phyloP scores from a whole-genome alignment of 2,888 invertebrate species.

The Amorpha juglandis region DNA sequence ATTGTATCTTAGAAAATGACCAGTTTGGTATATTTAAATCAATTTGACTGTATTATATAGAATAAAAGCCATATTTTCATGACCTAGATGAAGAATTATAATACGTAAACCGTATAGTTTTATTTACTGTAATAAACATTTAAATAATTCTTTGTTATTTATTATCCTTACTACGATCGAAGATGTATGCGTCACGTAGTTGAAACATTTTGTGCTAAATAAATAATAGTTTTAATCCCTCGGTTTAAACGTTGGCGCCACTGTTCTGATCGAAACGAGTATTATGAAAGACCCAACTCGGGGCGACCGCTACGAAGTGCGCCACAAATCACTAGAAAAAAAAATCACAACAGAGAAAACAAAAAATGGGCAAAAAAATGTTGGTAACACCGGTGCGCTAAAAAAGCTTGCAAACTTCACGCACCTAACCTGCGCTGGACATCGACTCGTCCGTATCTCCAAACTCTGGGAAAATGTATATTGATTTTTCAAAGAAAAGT shows the following conservation, averaged over 20 bases:
- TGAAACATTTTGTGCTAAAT: no score
- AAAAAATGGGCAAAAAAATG: constrained; percentile 84
- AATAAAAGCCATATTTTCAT: no score
- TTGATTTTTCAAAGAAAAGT: constrained; percentile 86
- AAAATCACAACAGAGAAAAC: constrained; percentile 83
- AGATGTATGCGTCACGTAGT: neutral
- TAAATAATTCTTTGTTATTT: neutral
- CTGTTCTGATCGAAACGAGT: constrained; percentile 48
- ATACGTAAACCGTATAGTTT: neutral
- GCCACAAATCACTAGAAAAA: constrained; percentile 74
- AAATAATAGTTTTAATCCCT: neutral
- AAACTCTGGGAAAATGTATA: constrained; percentile 85
- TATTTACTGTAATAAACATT: neutral
- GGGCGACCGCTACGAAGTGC: constrained; percentile 66
- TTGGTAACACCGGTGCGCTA: constrained; percentile 85
- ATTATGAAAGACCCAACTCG: constrained; percentile 73
- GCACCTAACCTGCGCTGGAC: constrained; percentile 85
- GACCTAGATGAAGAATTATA: no score
- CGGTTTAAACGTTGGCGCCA: constrained; percentile 54
- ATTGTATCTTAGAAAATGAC: no score
- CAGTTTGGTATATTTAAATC: no score
- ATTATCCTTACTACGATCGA: neutral
- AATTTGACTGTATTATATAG: no score
- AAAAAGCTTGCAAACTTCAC: constrained; percentile 86
- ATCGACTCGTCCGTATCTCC: constrained; percentile 84